Conservation (phyloP, 2,888 invertebrate species). For the Xiphydria camelus region DNA sequence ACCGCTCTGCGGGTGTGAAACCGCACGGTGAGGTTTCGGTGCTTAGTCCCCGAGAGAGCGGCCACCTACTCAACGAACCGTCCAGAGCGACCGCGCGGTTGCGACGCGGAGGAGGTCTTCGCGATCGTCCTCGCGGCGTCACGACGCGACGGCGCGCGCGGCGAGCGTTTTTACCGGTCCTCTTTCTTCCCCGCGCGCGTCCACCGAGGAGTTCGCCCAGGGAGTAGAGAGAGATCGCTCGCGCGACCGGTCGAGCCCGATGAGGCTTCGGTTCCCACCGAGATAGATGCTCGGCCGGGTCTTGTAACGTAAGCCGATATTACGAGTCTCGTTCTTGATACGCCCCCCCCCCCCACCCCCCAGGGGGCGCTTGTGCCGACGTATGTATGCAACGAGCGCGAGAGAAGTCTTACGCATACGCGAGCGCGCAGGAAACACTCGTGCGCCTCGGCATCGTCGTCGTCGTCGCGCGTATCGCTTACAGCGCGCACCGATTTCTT, state of each 20-base stretch:
- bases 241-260: no score
- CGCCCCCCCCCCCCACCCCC: constrained; percentile 15
- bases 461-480: constrained; percentile 43
- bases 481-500: constrained; percentile 55
- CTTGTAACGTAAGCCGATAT: constrained; percentile 57
- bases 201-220: no score
- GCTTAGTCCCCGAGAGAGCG: constrained; percentile 47
- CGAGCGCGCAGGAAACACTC: constrained; percentile 50
- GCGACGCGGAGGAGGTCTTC: no score
- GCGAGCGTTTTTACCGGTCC: no score
- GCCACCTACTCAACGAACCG: constrained; percentile 52
- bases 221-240: no score
- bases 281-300: constrained; percentile 55
- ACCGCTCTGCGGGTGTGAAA: constrained; percentile 55
- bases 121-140: no score
- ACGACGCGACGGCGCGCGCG: no score
- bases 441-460: constrained; percentile 19
- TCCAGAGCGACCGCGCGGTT: no score
- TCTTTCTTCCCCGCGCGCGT: no score
- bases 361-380: no score
- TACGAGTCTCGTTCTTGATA: constrained; percentile 51
- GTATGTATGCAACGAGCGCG: constrained; percentile 16
- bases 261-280: constrained; percentile 58
- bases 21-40: constrained; percentile 57
- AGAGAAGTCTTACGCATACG: constrained; percentile 54